These are phyloP conservation scores for Papilio elwesi DNA, from an alignment of 2,888 invertebrate species.

Conservation along the genomic window DNA sequence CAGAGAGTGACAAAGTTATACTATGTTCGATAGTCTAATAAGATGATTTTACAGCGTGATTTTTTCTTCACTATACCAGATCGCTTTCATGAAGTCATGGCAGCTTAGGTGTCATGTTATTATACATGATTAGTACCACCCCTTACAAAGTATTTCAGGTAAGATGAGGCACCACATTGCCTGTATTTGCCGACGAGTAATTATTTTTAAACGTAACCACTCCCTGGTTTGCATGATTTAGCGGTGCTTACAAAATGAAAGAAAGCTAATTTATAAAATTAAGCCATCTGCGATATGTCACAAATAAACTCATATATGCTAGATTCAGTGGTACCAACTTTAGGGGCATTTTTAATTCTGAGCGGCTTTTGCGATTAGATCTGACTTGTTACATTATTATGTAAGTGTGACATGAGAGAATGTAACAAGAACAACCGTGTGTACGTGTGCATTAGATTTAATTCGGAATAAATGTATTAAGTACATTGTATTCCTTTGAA, in stretches of 20 bases:
- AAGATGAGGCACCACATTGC: too few species aligned
- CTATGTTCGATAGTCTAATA: neutral
- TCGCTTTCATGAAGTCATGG: neutral
- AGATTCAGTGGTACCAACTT: too few species aligned
- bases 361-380: slow-evolving; percentile 19
- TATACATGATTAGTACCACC: neutral
- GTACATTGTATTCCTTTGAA: slow-evolving; percentile 22
- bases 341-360: too few species aligned
- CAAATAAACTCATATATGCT: neutral
- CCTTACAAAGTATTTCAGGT: too few species aligned
- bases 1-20: too few species aligned
- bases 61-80: neutral
- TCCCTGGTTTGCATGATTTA: too few species aligned
- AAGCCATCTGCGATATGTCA: neutral
- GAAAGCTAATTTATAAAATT: neutral
- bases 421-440: slow-evolving; percentile 8
- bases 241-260: too few species aligned
- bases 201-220: too few species aligned
- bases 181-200: too few species aligned
- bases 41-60: too few species aligned
- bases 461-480: slow-evolving; percentile 5
- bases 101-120: neutral
- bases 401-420: slow-evolving; percentile 1
- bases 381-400: slow-evolving; percentile 28
- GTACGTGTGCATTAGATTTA: slow-evolving; percentile 1